Percentiles rank a stretch among this genome's conserved stretches.
Conservation (phyloP, 2,113 vertebrate genomes). For the Haemorhous mexicanus region DNA sequence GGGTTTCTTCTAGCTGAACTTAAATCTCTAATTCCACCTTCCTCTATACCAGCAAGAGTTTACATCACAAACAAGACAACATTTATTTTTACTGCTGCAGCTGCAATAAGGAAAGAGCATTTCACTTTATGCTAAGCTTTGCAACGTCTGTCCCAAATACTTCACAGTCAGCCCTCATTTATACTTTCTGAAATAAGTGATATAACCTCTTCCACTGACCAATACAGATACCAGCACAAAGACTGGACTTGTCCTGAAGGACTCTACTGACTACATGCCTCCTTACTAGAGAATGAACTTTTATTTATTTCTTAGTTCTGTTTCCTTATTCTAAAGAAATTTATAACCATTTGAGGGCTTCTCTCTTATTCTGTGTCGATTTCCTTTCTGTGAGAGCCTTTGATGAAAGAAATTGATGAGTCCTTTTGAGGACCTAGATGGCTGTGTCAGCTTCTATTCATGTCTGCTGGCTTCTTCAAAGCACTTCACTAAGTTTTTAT, state of each 20-base stretch:
- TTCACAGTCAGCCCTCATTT: neutral
- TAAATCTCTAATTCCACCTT: neutral
- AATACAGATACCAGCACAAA: neutral
- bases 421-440: neutral
- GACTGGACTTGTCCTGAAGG: neutral
- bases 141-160: neutral
- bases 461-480: constrained; percentile 7
- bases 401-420: neutral
- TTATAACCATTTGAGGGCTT: neutral
- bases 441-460: neutral
- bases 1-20: neutral
- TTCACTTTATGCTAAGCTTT: neutral
- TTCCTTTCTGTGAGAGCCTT: neutral
- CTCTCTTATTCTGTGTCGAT: neutral
- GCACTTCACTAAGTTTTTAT: neutral
- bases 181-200: neutral
- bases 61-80: neutral
- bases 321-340: neutral
- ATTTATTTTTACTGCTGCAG: neutral
- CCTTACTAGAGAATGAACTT: neutral
- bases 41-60: neutral
- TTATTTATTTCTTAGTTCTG: neutral
- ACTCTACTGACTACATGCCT: neutral
- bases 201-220: neutral
- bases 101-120: neutral